phyloP scores from a whole-genome alignment of 2,113 vertebrate species.

The Epinephelus fuscoguttatus region DNA sequence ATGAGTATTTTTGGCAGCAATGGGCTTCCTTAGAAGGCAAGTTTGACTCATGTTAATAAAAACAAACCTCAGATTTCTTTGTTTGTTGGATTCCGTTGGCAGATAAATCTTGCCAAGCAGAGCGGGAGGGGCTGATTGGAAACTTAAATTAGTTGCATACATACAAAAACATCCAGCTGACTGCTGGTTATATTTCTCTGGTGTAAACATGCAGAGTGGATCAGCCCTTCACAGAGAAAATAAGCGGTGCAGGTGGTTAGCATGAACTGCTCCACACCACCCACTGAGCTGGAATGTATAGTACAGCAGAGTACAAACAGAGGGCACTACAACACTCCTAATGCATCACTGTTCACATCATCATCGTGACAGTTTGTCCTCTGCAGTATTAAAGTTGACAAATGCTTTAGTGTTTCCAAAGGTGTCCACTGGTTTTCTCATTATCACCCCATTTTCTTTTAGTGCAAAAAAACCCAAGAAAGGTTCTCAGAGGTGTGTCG shows the following conservation, averaged over 20 bases:
- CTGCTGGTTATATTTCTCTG: constrained; percentile 1
- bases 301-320: constrained; percentile 65
- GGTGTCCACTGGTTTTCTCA: constrained; percentile 57
- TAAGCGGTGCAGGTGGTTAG: constrained; percentile 13
- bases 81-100: constrained; percentile 9
- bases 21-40: background rate
- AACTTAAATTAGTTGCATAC: constrained; percentile 7
- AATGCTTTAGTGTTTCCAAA: constrained; percentile 46
- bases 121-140: background rate
- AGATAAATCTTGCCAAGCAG: background rate
- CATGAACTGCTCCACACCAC: constrained; percentile 20
- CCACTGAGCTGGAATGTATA: constrained; percentile 40
- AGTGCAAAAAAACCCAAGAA: constrained; percentile 19
- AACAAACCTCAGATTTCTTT: constrained; percentile 1
- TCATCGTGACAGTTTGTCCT: constrained; percentile 36
- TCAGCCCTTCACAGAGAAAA: constrained; percentile 1
- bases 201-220: constrained; percentile 7
- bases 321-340: constrained; percentile 69
- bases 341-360: constrained; percentile 39
- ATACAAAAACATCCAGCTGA: background rate
- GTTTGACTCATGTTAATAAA: constrained; percentile 24
- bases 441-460: constrained; percentile 53
- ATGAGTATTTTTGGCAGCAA: background rate
- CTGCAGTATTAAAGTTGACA: constrained; percentile 17
- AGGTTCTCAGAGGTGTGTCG: constrained; percentile 29